Conservation (phyloP, 2,113 vertebrate genomes). For the Phaetusa simplex region DNA sequence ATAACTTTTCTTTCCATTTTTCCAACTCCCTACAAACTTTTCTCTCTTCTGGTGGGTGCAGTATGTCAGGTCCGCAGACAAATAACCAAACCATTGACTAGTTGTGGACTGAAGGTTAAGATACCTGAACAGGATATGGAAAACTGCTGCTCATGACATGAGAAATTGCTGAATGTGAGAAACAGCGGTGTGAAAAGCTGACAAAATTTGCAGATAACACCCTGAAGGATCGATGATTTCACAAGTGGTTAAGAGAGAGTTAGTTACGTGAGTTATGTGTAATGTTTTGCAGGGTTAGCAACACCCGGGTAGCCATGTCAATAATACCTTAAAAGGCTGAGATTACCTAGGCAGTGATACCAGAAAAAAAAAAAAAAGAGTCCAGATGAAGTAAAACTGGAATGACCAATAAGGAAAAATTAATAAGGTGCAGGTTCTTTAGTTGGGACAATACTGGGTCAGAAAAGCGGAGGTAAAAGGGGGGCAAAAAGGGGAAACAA, state of each 20-base stretch:
- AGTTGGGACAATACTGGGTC: background rate
- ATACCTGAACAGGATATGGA: background rate
- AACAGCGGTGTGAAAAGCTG: background rate
- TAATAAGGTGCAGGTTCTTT: background rate
- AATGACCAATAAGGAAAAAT: background rate
- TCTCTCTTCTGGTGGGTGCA: background rate
- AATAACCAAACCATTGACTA: background rate
- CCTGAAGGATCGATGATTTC: background rate
- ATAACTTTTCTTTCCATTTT: background rate
- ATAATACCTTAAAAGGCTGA: background rate
- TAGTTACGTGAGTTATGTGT: background rate
- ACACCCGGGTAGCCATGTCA: background rate
- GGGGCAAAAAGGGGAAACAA: background rate
- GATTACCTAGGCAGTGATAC: background rate
- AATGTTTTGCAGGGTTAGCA: background rate
- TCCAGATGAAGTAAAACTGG: background rate
- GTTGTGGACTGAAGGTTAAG: fast-evolving
- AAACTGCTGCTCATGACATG: background rate
- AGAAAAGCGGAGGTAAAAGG: background rate
- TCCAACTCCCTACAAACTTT: background rate
- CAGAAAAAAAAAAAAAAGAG: background rate
- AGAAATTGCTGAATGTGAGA: background rate
- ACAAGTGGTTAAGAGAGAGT: background rate
- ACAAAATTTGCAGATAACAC: background rate
- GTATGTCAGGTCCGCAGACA: background rate